These are phyloP conservation scores for Calameuta filiformis DNA, from an alignment of 2,888 invertebrate species.

Conservation along the genomic window DNA sequence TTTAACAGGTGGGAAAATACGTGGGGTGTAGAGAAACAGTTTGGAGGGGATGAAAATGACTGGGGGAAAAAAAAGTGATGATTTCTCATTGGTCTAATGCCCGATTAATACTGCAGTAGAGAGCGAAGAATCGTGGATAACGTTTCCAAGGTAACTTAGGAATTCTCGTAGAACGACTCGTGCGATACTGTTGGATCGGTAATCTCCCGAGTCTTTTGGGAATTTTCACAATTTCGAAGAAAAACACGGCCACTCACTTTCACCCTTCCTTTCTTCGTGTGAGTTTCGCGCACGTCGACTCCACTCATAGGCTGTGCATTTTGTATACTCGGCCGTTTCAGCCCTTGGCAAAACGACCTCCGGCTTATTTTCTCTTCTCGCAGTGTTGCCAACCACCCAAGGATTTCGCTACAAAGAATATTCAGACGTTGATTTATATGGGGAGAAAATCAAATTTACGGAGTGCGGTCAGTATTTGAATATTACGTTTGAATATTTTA, in stretches of 20 bases:
- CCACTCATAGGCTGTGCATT: conserved; percentile 30
- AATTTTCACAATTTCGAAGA: background rate
- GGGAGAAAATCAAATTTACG: conserved; percentile 51
- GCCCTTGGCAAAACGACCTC: conserved; percentile 6
- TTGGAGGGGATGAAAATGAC: background rate
- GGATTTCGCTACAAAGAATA: conserved; percentile 27
- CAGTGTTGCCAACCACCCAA: conserved; percentile 25
- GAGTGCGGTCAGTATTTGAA: conserved; percentile 55
- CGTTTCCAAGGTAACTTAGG: background rate
- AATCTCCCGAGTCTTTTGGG: background rate
- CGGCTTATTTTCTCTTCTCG: conserved; percentile 30
- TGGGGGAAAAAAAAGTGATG: background rate
- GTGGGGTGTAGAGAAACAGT: background rate
- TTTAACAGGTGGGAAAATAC: background rate
- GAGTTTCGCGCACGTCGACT: conserved; percentile 5
- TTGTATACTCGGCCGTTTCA: conserved; percentile 20
- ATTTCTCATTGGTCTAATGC: background rate
- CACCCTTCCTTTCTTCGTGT: background rate
- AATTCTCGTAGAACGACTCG: background rate
- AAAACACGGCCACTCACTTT: background rate
- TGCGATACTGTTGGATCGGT: background rate
- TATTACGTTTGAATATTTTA: conserved; percentile 57
- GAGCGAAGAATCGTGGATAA: background rate
- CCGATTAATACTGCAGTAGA: background rate
- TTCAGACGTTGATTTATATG: conserved; percentile 48